Base-by-base conservation (phyloP, 2,797 vertebrate genomes). In the Rhinoraja longicauda region DNA sequence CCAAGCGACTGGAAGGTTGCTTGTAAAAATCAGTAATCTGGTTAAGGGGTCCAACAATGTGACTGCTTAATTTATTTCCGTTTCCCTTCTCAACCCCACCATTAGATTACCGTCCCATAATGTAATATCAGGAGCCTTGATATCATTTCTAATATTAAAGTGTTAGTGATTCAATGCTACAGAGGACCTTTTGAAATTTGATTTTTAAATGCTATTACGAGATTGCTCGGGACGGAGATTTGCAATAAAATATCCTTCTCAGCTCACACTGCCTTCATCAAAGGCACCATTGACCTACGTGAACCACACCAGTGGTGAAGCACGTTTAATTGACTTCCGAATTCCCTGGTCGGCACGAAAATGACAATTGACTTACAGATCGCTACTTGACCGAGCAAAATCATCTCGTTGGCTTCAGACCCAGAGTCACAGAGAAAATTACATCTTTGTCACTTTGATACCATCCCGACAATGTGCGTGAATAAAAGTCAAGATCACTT, bases 141-240 rank as follows among this genome's bases (percentile, higher is more conserved):
- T 57, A 39, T 90, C 6, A 92, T 75, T 75, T 72, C 39, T 92
- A 75, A 75, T n/a, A 72, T 75, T 73, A 92, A 92, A 57, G 26
- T 15, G 24, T 73, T 70, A n/a, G 24, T n/a, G 15, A 19, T 67
- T 88, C 62, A 36, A 7, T 64, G n/a, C 62, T 32, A 88, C 9
- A 67, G 8, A 36, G 17, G 84, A 17, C 12, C 13, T n/a, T 13
- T n/a, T 86, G n/a, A 59, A 19, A 88, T 88, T 32, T 67, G 59
- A 32, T 88, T 88, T 32, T n/a, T 86, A 82, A 64, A 59, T n/a
- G 5, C 13, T 82, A 82, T 57, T 82, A 12, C 9, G 2, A 57
- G 59, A 88, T 88, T 67, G 36, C 64, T 67, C 32, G 17, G 15
- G 17, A 67, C 1, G 32, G 84, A 32, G 15, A 88, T 88, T 36